A percentile compares a stretch with the other conserved stretches of the same genome.
Evolutionary conservation across 2,113 vertebrate species (phyloP).

Genomic region (Thunnus maccoyii): DNA sequence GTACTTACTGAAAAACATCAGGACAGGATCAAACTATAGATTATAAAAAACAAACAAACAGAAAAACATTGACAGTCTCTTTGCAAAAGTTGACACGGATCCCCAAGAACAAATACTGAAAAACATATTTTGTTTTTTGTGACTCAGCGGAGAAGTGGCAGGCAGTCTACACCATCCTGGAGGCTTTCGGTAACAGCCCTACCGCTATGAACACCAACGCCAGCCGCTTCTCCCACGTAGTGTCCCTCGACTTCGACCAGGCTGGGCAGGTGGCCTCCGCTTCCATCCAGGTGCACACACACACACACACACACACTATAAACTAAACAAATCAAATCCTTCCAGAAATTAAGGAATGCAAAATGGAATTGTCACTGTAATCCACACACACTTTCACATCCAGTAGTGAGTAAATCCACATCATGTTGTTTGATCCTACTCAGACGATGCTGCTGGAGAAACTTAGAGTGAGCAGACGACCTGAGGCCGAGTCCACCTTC

Average conservation of each 20-base stretch:
- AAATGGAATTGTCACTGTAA: not conserved
- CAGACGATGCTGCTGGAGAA: constrained; percentile 98
- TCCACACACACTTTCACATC: too few species aligned
- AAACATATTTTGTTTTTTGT: not conserved
- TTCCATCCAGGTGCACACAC: constrained; percentile 90
- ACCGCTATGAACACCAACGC: constrained; percentile 93
- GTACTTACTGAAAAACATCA: too few species aligned
- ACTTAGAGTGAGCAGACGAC: constrained; percentile 90
- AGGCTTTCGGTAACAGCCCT: constrained; percentile 95
- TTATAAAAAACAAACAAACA: too few species aligned
- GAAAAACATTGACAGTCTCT: too few species aligned
- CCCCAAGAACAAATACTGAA: not conserved
- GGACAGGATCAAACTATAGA: too few species aligned
- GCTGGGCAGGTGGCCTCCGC: constrained; percentile 97
- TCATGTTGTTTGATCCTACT: not conserved
- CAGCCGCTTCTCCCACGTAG: constrained; percentile 95
- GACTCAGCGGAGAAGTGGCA: constrained; percentile 95
- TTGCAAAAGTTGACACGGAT: not conserved
- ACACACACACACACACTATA: too few species aligned
- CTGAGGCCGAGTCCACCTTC: constrained; percentile 90
- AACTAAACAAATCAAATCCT: not conserved
- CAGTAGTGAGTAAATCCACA: not conserved
- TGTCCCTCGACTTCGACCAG: constrained; percentile 98
- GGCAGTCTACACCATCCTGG: constrained; percentile 94
- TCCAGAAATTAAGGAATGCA: not conserved